A percentile compares a stretch with the other conserved stretches of the same genome.
phyloP scores from a whole-genome alignment of 2,888 invertebrate species.

The Ectemnius cavifrons region DNA sequence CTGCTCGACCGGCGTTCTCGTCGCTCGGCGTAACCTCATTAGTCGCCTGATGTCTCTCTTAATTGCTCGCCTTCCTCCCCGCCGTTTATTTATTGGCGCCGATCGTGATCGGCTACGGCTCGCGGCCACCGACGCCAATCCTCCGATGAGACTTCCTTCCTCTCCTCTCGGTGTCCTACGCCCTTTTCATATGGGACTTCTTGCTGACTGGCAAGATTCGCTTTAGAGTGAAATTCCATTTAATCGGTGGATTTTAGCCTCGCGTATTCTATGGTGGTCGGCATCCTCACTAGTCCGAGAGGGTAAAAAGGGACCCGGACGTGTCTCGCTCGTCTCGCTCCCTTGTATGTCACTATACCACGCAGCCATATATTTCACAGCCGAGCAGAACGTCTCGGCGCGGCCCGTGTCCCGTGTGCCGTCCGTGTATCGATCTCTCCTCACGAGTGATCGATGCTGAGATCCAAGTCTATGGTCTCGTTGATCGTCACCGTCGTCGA shows the following conservation, averaged over 20 bases:
- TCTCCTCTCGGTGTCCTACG: neutral
- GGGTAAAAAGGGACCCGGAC: slow-evolving; percentile 22
- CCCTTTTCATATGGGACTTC: neutral
- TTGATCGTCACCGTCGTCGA: slow-evolving; percentile 64
- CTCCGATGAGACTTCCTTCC: slow-evolving; percentile 6
- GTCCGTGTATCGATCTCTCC: slow-evolving; percentile 61
- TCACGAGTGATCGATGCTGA: slow-evolving; percentile 59
- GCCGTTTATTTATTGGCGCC: slow-evolving; percentile 69
- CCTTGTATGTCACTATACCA: slow-evolving; percentile 44
- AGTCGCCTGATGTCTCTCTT: slow-evolving; percentile 75
- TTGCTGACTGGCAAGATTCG: neutral
- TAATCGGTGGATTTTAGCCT: neutral
- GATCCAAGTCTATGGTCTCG: slow-evolving; percentile 57
- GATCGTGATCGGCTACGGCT: slow-evolving; percentile 63
- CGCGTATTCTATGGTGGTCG: neutral
- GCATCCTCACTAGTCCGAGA: neutral
- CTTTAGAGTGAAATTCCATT: neutral
- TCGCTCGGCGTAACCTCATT: slow-evolving; percentile 71
- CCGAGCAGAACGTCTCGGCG: slow-evolving; percentile 20
- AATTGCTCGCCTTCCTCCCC: slow-evolving; percentile 68
- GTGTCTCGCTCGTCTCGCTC: slow-evolving; percentile 33
- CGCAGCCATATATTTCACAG: slow-evolving; percentile 53
- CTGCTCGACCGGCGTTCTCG: slow-evolving; percentile 48
- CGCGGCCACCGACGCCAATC: slow-evolving; percentile 11
- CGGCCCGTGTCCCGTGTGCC: slow-evolving; percentile 12